A percentile compares a stretch with the other conserved stretches of the same genome.
phyloP scores from a whole-genome alignment of 92 coral and sea anemone genomes.

The Porites evermanni region DNA sequence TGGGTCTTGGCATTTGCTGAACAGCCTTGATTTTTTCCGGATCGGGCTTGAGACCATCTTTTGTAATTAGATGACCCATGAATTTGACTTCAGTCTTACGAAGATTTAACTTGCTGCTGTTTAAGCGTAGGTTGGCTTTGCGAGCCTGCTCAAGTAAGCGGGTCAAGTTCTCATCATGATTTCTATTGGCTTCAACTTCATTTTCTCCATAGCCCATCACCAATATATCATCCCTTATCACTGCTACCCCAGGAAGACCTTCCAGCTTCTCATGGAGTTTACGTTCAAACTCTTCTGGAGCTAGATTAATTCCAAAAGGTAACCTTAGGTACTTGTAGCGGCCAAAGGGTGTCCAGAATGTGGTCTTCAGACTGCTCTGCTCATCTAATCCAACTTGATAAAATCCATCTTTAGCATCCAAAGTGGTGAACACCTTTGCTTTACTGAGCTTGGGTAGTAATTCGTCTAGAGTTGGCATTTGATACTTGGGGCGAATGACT shows the following conservation, averaged over 20 bases:
- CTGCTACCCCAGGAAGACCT: no score
- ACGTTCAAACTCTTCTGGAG: constrained; percentile 64
- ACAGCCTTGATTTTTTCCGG: constrained; percentile 51
- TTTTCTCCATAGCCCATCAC: no score
- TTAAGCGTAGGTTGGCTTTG: no score
- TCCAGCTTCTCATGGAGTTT: constrained; percentile 50
- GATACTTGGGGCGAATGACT: constrained; percentile 46
- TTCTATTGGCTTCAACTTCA: no score
- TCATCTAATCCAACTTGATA: neutral
- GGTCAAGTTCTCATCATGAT: neutral
- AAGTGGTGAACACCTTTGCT: constrained; percentile 51
- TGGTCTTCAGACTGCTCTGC: constrained; percentile 34
- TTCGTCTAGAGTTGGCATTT: constrained; percentile 50
- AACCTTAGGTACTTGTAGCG: no score
- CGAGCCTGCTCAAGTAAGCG: no score
- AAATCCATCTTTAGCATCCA: constrained; percentile 56
- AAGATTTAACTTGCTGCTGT: no score
- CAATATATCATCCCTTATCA: no score
- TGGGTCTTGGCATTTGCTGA: constrained; percentile 43
- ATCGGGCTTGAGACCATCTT: constrained; percentile 55
- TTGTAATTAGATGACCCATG: constrained; percentile 50
- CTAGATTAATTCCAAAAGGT: no score
- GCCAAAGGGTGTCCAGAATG: constrained; percentile 66
- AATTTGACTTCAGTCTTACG: constrained; percentile 36
- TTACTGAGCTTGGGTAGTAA: constrained; percentile 51